These are phyloP conservation scores for Kryptolebias ocellatus DNA, from an alignment of 2,797 vertebrate genomes.

Conservation along the genomic window DNA sequence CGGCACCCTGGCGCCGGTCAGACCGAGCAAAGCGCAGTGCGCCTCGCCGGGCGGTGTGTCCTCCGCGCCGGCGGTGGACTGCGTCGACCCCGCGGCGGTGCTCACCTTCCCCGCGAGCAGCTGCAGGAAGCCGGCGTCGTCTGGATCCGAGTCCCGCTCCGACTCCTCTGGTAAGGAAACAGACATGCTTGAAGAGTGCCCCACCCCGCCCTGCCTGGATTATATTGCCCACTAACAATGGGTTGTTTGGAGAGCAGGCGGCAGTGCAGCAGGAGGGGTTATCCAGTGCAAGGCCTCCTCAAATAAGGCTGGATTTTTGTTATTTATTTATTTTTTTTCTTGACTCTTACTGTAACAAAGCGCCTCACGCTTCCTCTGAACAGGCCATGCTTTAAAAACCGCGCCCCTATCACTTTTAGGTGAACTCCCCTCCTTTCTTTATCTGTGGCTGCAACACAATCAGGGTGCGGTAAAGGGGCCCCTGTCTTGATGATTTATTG, in stretches of 20 bases:
- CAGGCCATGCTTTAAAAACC: constrained; percentile 58
- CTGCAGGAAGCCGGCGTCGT: constrained; percentile 88
- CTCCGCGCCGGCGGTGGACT: constrained; percentile 72
- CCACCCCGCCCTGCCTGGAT: constrained; percentile 58
- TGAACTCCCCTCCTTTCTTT: constrained; percentile 19
- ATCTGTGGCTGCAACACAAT: constrained; percentile 51
- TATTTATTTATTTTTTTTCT: not conserved
- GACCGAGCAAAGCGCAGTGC: constrained; percentile 66
- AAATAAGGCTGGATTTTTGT: constrained; percentile 7
- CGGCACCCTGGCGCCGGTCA: constrained; percentile 23
- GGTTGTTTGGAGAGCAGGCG: constrained; percentile 56
- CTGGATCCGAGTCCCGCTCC: constrained; percentile 93
- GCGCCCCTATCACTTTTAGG: constrained; percentile 51
- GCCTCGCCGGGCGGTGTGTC: constrained; percentile 54
- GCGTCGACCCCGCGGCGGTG: constrained; percentile 89
- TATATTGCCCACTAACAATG: constrained; percentile 66
- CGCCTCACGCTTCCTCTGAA: constrained; percentile 36
- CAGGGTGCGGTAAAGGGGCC: constrained; percentile 60
- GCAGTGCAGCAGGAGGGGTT: constrained; percentile 51
- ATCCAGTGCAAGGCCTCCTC: constrained; percentile 29
- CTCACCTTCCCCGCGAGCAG: constrained; percentile 86
- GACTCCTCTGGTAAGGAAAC: constrained; percentile 95
- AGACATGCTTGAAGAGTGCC: constrained; percentile 45
- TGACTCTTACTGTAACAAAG: constrained; percentile 9
- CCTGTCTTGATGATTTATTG: constrained; percentile 53